Conservation (phyloP, 2,888 invertebrate genomes). For the Hirtodrosophila alboralis region DNA sequence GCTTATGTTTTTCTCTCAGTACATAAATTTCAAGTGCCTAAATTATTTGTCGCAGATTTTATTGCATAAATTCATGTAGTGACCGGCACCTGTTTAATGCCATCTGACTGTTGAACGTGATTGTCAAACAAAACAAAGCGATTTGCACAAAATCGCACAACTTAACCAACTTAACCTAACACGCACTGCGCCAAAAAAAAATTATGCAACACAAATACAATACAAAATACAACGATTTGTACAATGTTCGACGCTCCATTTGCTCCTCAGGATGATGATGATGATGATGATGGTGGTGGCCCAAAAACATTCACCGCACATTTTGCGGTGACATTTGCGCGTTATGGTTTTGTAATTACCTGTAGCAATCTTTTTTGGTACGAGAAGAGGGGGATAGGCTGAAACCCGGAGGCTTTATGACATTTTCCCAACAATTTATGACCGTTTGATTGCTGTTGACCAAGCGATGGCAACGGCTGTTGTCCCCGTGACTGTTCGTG, state of each 20-base stretch:
- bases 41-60: conserved; percentile 42
- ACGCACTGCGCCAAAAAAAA: conserved; percentile 46
- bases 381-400: background rate
- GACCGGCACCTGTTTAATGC: conserved; percentile 29
- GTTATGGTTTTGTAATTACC: conserved; percentile 75
- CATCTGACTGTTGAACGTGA: conserved; percentile 42
- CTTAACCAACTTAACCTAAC: conserved; percentile 48
- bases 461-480: conserved; percentile 23
- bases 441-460: conserved; percentile 61
- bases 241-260: conserved; percentile 44
- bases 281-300: conserved; percentile 15
- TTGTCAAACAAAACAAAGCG: conserved; percentile 34
- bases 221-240: conserved; percentile 46
- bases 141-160: conserved; percentile 46
- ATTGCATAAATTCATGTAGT: conserved; percentile 4
- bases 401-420: conserved; percentile 30
- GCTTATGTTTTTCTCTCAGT: background rate
- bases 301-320: conserved; percentile 59
- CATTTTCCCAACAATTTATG: conserved; percentile 56
- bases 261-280: conserved; percentile 19
- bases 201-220: conserved; percentile 60
- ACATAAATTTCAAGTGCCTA: conserved; percentile 15
- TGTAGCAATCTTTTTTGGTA: conserved; percentile 42
- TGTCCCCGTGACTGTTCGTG: conserved; percentile 10
- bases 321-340: conserved; percentile 70